phyloP scores from a whole-genome alignment of 2,888 invertebrate genomes.

The Dryobota labecula region DNA sequence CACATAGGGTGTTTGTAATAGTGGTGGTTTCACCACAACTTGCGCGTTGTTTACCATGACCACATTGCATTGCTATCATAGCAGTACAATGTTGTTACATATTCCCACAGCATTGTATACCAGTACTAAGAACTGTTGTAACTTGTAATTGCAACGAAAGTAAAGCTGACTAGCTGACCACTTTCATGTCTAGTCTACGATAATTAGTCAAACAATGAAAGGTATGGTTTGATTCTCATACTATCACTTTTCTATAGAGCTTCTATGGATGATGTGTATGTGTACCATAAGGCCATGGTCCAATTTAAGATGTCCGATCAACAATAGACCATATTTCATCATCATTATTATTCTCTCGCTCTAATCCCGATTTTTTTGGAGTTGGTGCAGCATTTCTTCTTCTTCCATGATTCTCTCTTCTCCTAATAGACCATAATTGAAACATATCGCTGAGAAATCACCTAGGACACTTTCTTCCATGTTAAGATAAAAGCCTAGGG shows the following conservation, averaged over 20 bases:
- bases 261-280: background rate
- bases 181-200: conserved; percentile 28
- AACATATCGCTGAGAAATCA: background rate
- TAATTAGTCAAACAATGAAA: conserved; percentile 7
- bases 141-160: conserved; percentile 29
- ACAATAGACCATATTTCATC: background rate
- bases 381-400: background rate
- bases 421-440: background rate
- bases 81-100: conserved; percentile 1
- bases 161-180: conserved; percentile 25
- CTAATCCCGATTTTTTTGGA: background rate
- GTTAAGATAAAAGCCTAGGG: background rate
- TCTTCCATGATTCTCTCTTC: background rate
- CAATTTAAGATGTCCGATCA: background rate
- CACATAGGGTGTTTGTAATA: background rate
- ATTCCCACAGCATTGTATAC: conserved; percentile 21
- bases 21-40: background rate
- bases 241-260: conserved; percentile 18
- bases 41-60: background rate
- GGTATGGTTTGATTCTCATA: conserved; percentile 27
- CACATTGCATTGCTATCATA: conserved; percentile 3
- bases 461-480: background rate
- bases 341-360: background rate
- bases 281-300: background rate
- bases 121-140: background rate